Conservation (phyloP, 2,113 vertebrate genomes). For the Trochalopteron elliotii region DNA sequence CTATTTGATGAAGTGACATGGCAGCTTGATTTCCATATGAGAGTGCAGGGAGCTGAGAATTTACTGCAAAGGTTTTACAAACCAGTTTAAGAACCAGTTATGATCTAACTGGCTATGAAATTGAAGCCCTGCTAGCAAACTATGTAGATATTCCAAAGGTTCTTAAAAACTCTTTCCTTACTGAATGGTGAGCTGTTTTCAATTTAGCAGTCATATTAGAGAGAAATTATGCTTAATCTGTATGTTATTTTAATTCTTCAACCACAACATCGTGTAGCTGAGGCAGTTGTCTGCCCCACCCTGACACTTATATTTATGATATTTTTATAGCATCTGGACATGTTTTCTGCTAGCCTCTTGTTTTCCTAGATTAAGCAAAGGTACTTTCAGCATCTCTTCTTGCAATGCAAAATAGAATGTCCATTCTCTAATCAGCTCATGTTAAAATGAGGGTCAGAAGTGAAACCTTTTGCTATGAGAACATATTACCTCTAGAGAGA, state of each 20-base stretch:
- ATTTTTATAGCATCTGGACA: background rate
- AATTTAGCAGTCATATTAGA: background rate
- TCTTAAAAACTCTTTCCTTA: background rate
- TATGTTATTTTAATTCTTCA: background rate
- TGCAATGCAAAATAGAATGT: background rate
- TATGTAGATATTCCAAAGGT: background rate
- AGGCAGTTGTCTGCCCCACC: background rate
- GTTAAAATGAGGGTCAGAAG: background rate
- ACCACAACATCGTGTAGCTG: fast-evolving
- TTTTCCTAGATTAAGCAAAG: background rate
- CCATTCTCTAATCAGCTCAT: background rate
- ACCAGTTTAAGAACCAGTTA: background rate
- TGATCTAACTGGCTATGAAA: background rate
- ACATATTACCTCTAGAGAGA: background rate
- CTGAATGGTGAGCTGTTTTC: background rate
- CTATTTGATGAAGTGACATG: background rate
- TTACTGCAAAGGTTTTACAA: background rate
- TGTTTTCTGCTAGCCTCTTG: background rate
- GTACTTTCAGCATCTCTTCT: background rate
- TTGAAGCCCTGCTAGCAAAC: background rate
- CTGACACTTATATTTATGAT: background rate
- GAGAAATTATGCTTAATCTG: background rate
- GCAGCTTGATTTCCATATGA: background rate
- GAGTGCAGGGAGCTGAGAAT: background rate
- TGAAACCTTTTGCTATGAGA: background rate